Base-by-base conservation (phyloP, 2,797 vertebrate species). In the Tapera naevia region DNA sequence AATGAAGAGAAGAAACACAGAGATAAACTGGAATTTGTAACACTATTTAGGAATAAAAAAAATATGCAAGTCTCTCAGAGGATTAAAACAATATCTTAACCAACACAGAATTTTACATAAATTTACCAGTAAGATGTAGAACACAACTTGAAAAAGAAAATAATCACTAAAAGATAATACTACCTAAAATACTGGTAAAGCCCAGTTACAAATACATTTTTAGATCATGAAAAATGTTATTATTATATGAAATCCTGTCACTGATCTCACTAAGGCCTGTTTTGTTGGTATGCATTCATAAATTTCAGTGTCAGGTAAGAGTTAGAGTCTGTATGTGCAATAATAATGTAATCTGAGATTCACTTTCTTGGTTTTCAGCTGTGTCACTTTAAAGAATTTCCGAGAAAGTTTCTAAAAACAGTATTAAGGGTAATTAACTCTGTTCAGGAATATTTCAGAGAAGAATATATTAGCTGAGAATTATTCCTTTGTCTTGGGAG, bases 151-250 rank as follows among this genome's bases (percentile, higher is more conserved):
- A 7, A 64, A 54, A 80, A 28, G 60, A 24, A n/a, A 12, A 67
- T 18, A 19, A n/a, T 51, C 54, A 64, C 57, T 80, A 45, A 70
- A 88, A 80, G 45, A 41, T 80, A 70, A 5, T 91, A 96, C 92
- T 89, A 93, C 73, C 86, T 95, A 76, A 95, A 86, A 94, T 90
- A 94, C 65, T 32, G 16, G 84, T 82, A 88, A 97, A 94, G 92
- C 78, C 18, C 89, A 92, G 91, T 78, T 91, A 78, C 78, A 92
- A 96, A 88, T 87, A 89, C 35, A 50, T 93, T 95, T 92, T 91
- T 89, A 90, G 80, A 80, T 41, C 39, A 74, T 89, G 35, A 43
- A 83, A 73, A 17, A 37, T 53, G 27, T 51, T 56, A 10, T 15
- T 58, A 9, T 16, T 39, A 1, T 57, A 25, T 70, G 57, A 61